Evolutionary conservation across 2,797 vertebrate species (phyloP), one percentile per base, ranked within the genome.

Genomic region (Malacoraja senta): DNA sequence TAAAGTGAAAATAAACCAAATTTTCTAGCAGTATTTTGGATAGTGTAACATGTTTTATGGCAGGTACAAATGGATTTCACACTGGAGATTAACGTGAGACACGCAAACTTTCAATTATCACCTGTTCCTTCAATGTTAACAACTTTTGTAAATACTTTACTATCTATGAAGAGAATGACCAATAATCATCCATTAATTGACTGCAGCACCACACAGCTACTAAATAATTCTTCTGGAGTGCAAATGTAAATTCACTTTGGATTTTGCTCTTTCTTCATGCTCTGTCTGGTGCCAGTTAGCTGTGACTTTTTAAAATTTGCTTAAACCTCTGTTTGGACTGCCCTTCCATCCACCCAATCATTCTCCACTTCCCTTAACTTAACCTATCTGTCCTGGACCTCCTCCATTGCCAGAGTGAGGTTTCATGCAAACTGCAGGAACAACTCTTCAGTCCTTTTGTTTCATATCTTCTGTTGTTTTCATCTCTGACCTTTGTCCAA

Each of bases 101-200:
- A 35, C n/a, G n/a, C 1, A n/a, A 88, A 58, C 12, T 13, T 32
- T 88, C 61, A 65, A 88, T 88, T 88, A 68, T 65, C n/a, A 88
- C 61, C 61, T 0, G 35, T 15, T 65, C 63, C 15, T 88, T 88
- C n/a, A 19, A 29, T 88, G 61, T 65, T 88, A 88, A 65, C n/a
- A 15, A 9, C 13, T 53, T 88, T 88, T 65, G 21, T 21, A 65
- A 88, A 88, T 35, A 63, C 17, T 65, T 7, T 68, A 68, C n/a
- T 86, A 29, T 86, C 10, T 32, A 15, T 86, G 44, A n/a, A 17
- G 58, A 86, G 58, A 86, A 63, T 83, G 44, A 63, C 13, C 58
- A 86, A 63, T 13, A 84, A 53, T 84, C 81, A 84, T 84, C 26
- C 53, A 61, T 32, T 86, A 17, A 86, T 86, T 86, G 61, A 86